phyloP scores from a whole-genome alignment of 2,888 invertebrate species.

The Pandemis cinnamomeana region DNA sequence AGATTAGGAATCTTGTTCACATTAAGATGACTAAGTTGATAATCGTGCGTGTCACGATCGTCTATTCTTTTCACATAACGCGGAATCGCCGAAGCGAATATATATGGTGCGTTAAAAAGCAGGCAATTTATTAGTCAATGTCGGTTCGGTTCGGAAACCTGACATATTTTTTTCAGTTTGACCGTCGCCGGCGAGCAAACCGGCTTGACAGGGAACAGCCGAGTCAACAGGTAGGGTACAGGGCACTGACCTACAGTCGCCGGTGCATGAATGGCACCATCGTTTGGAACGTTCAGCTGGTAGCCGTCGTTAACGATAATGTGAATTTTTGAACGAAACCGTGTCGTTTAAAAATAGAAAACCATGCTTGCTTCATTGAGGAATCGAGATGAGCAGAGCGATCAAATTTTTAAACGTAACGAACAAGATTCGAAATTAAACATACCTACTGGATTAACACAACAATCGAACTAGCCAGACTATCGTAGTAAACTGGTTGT shows the following conservation, averaged over 20 bases:
- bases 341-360: constrained; percentile 37
- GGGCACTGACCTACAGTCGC: constrained; percentile 80
- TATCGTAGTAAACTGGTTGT: constrained; percentile 12
- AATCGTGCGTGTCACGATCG: neutral
- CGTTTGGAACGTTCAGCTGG: constrained; percentile 58
- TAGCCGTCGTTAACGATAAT: constrained; percentile 53
- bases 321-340: constrained; percentile 49
- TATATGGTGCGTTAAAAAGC: constrained; percentile 22
- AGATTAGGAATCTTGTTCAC: neutral
- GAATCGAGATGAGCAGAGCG: constrained; percentile 24
- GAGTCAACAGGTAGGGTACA: constrained; percentile 79
- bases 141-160: constrained; percentile 59
- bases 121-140: constrained; percentile 47
- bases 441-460: neutral
- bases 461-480: neutral
- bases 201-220: constrained; percentile 70
- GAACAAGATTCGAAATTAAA: neutral
- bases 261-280: constrained; percentile 71
- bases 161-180: constrained; percentile 57
- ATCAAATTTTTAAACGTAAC: neutral
- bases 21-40: neutral
- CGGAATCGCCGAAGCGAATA: constrained; percentile 24
- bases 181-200: constrained; percentile 64
- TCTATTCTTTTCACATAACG: constrained; percentile 15
- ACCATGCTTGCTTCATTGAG: constrained; percentile 22